Conservation (phyloP, 2,113 vertebrate species). For the Thalassarche chlororhynchos region DNA sequence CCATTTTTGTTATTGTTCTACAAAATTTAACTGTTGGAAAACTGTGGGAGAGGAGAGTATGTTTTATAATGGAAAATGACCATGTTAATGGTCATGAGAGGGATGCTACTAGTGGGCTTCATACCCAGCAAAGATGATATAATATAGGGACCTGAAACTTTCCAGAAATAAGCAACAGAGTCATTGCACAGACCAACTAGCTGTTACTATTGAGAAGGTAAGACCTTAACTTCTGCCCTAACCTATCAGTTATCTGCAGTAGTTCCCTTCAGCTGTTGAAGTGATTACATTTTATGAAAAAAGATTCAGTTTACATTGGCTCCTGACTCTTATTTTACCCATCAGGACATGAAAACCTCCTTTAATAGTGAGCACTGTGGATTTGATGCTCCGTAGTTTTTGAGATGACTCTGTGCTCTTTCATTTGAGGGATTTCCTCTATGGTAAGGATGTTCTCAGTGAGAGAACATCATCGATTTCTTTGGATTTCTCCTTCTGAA, state of each 20-base stretch:
- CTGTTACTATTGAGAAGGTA: not conserved
- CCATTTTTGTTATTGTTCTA: not conserved
- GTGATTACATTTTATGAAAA: not conserved
- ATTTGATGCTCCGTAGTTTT: not conserved
- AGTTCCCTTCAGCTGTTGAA: not conserved
- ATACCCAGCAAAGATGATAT: not conserved
- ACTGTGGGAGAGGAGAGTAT: not conserved
- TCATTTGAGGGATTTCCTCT: not conserved
- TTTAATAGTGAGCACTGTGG: not conserved
- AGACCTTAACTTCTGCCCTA: not conserved
- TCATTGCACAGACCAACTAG: not conserved
- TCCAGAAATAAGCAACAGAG: not conserved
- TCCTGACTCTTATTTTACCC: not conserved
- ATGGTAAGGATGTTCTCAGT: not conserved
- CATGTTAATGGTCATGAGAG: not conserved
- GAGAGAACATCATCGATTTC: not conserved
- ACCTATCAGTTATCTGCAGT: not conserved
- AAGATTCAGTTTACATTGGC: not conserved
- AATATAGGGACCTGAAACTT: not conserved
- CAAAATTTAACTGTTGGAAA: not conserved
- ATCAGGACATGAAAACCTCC: not conserved
- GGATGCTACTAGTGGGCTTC: not conserved
- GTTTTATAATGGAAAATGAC: not conserved
- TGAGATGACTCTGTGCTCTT: not conserved
- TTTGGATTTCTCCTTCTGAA: not conserved